Evolutionary conservation across 1,140 invertebrate genomes (phyloP), one percentile per base, ranked within the genome.

Genomic region (Colletes gigas): DNA sequence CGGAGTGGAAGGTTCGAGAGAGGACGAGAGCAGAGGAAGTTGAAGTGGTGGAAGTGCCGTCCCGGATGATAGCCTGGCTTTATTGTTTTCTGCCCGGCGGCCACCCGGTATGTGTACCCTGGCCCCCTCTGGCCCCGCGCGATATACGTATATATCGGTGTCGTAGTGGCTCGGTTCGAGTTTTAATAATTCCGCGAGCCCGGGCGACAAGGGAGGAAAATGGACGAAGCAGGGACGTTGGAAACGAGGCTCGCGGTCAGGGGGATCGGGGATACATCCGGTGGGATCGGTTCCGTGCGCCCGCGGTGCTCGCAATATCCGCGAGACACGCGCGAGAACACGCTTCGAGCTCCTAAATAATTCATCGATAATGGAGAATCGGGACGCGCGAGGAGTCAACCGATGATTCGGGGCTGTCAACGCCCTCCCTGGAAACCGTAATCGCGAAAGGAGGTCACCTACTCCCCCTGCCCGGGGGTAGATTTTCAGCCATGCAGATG

Each of bases 31-130:
- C 52, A 10, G 73, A 84, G 79, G 65, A 82, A 77, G 76, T 79
- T 84, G 78, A 83, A 88, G 84, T 88, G 84, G 86, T 84, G 79
- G 63, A 89, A 86, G 82, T 85, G 81, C 84, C 88, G 82, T 82
- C 78, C 80, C 69, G 87, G 80, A 88, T 85, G 85, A 87, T 88
- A 79, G 65, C 78, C 82, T 67, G 72, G 77, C 82, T 89, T 89
- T 89, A 89, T 89, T 89, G 86, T 89, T 89, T 89, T 87, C 88
- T 87, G 84, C 68, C 84, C 82, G 82, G 79, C 88, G 83, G 86
- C 82, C 86, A 89, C 81, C 86, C 86, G 81, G 83, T 86, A 86
- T 83, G 79, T 75, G 77, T 60, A 68, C 74, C 70, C 70, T 30
- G n/a, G 19, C 54, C 9, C 1, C 5, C 9, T 14, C 7, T 41